Base-by-base conservation (phyloP, 1,140 invertebrate species). In the Oedothorax gibbosus region DNA sequence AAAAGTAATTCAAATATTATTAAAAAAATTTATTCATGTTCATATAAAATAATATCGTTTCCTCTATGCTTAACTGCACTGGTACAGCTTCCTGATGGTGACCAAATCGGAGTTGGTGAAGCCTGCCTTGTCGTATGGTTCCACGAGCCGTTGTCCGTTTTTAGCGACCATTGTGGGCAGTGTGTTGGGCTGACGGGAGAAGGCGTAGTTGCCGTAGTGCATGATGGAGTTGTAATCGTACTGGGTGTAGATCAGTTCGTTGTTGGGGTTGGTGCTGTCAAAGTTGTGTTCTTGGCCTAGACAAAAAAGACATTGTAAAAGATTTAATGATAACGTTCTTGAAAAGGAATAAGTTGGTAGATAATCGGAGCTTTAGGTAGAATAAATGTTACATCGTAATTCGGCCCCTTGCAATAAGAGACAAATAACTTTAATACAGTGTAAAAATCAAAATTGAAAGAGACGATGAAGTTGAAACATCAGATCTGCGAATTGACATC, bases 191-290 rank as follows among this genome's bases (percentile, higher is more conserved):
- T 85, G 87, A 50, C 86, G 86, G 83, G 72, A 75, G 18, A 90
- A 90, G 51, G 89, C 88, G 56, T 88, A 88, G 68, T 88, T 88
- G n/a, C 88, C 88, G 78, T 90, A 90, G 71, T 90, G 89, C 89
- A 90, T 89, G 15, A 90, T 87, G 10, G 88, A 89, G 6, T 88
- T 88, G 84, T 90, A 90, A 75, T 90, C 90, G 62, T 90, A 87
- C 10, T 56, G 64, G 14, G 65, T 85, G n/a, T 11, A 53, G 7
- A 51, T 51, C 0, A 53, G 5, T 18, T 71, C 68, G 0, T 8
- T 5, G 0, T 10, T 18, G 18, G 68, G 49, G 6, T 51, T n/a
- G 12, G 68, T 71, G 0, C n/a, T 9, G 0, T 15, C 50, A 18
- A 71, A 71, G 68, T 71, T 71, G 68, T 71, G 68, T 10, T 53